Evolutionary conservation across 2,797 vertebrate genomes (phyloP).

Genomic region (Molossus alvarezi): DNA sequence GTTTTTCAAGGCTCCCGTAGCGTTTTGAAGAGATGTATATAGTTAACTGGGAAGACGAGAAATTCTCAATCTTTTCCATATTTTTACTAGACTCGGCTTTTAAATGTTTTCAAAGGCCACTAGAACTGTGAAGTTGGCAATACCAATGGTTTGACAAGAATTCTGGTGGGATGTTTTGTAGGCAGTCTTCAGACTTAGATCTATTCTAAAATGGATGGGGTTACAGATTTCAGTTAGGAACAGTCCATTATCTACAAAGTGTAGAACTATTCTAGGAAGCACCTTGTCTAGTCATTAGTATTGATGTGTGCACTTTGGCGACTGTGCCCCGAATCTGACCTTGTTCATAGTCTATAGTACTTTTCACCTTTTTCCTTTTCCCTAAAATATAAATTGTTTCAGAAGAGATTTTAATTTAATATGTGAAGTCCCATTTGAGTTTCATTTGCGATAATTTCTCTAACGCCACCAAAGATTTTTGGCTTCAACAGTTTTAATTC

Average conservation of each 20-base stretch:
- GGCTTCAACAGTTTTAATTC: conserved; percentile 5
- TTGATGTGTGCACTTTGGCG: not conserved
- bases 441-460: not conserved
- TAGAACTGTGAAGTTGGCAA: not conserved
- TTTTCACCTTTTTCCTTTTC: not conserved
- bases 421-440: not conserved
- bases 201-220: not conserved
- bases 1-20: not conserved
- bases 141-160: not conserved
- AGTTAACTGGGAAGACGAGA: not conserved
- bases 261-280: not conserved
- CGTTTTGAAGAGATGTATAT: not conserved
- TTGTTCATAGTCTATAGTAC: not conserved
- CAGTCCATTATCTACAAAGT: not conserved
- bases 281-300: not conserved
- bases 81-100: not conserved
- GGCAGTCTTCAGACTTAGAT: not conserved
- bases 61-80: not conserved
- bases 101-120: not conserved
- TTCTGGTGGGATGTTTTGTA: not conserved
- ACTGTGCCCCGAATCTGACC: not conserved
- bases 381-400: conserved; percentile 9
- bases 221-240: not conserved
- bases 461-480: not conserved
- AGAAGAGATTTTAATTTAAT: conserved; percentile 5